Evolutionary conservation across 2,797 vertebrate genomes (phyloP), one percentile per base, ranked within the genome.

Genomic region (Labeo calbasu): DNA sequence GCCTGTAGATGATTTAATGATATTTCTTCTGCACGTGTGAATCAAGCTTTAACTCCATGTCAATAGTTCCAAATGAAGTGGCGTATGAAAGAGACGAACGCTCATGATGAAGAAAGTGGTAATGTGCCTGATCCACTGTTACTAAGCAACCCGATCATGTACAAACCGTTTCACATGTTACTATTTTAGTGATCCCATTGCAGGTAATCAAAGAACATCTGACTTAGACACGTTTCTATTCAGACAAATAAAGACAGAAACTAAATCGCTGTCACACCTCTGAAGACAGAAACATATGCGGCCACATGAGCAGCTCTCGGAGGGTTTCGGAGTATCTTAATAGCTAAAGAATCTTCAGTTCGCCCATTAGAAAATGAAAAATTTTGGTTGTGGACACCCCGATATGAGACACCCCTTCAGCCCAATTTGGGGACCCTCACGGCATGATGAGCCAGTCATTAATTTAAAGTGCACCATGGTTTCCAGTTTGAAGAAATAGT

Each of bases 121-220:
- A 25, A 73, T 82, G 36, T 50, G 4, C 12, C 53, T 8, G 1
- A 73, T 65, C 1, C 10, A 17, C 71, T 53, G 81, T 83, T 83
- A 66, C 81, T 83, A 83, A 83, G 81, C 81, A 83, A 83, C 81
- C 28, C 55, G 25, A 75, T 82, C 43, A 53, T 65, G 59, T 25
- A 53, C 71, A 82, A 75, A 55, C 28, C 2, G 0, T 2, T 81
- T 50, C 13, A 6, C 69, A 40, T 65, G 81, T 40, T 75, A 40
- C 57, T 76, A 43, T 55, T 76, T 83, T 9, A 66, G 59, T 83
- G 71, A 76, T 51, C 79, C 72, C 36, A 72, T 61, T 17, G 17
- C 71, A 68, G 61, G 71, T 76, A 76, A 83, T 83, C 71, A 76
- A 43, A 76, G 71, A 53, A 55, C 71, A 43, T 36, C 46, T 55